Evolutionary conservation across 2,113 vertebrate genomes (phyloP), one percentile per base, ranked within the genome.

Genomic region (Lasiurus cinereus): DNA sequence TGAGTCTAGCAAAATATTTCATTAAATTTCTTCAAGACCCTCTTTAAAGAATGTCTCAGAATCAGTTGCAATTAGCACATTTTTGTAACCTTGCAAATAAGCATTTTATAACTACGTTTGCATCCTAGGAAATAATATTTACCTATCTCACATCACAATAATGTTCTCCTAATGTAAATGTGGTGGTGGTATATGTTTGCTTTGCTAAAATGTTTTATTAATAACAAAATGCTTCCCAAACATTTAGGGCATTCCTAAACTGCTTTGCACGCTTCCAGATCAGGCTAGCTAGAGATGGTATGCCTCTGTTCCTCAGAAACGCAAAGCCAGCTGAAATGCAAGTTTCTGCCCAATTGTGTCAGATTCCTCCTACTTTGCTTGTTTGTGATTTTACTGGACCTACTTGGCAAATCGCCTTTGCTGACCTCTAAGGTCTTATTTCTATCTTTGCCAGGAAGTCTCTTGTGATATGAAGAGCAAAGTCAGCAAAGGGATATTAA

Each of bases 261-360:
- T 56, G 3, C 18, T 43, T 33, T 21, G 3, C 0, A 19, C 11
- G 10, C 70, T 43, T 2, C 15, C 19, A 24, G 27, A 33, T n/a
- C 24, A 18, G 24, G 1, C 0, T 39, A 1, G 2, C 31, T 14
- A n/a, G 10, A 52, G 33, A 3, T 14, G 11, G 19, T 11, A 5
- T 3, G 3, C 10, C 3, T 90, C 9, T 48, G 7, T 39, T 7
- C 6, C 69, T 12, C 0, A 4, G n/a, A 78, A 33, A 67, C 10
- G 33, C 39, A 56, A 6, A 67, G 9, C 27, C 14, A 16, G 21
- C 10, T 48, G 5, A 83, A 52, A 66, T 5, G 3, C 31, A 77
- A 39, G 24, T 14, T 52, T 54, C 56, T 80, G 7, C 7, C 39
- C 29, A 21, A 4, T 21, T 16, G 16, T 48, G 10, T 69, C 19